A percentile compares a stretch with the other conserved stretches of the same genome.
Conservation (phyloP, 2,888 invertebrate genomes). For the Miltochrista miniata region DNA sequence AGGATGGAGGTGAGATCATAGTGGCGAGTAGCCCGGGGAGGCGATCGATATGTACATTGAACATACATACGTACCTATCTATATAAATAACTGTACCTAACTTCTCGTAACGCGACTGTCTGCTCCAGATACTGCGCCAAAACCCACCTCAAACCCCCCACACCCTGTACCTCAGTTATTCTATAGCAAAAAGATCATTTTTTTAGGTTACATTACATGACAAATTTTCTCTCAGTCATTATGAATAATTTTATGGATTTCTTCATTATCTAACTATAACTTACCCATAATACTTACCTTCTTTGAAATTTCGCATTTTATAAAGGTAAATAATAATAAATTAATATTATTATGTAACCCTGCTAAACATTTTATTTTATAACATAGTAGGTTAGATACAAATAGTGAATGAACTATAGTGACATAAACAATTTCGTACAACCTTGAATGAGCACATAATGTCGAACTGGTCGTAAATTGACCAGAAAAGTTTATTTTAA, state of each 20-base stretch:
- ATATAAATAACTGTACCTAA: slow-evolving; percentile 81
- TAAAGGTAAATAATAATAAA: too few relatives aligned
- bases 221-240: too few relatives aligned
- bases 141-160: slow-evolving; percentile 61
- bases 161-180: slow-evolving; percentile 52
- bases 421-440: slow-evolving; percentile 8
- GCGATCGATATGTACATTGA: slow-evolving; percentile 84
- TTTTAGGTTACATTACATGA: slow-evolving; percentile 27
- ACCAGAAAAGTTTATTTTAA: slow-evolving; percentile 18
- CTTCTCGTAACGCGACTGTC: slow-evolving; percentile 81
- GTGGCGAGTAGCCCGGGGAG: slow-evolving; percentile 82
- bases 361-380: too few relatives aligned
- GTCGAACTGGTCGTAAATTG: slow-evolving; percentile 19
- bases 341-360: too few relatives aligned
- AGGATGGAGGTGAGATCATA: slow-evolving; percentile 83
- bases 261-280: too few relatives aligned
- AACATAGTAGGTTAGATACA: too few relatives aligned
- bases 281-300: too few relatives aligned
- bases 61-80: slow-evolving; percentile 81
- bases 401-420: background rate
- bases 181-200: slow-evolving; percentile 48
- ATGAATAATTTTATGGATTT: too few relatives aligned
- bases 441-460: slow-evolving; percentile 20
- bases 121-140: slow-evolving; percentile 82
- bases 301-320: too few relatives aligned